phyloP scores from a whole-genome alignment of 2,113 vertebrate genomes.

The Suncus etruscus region DNA sequence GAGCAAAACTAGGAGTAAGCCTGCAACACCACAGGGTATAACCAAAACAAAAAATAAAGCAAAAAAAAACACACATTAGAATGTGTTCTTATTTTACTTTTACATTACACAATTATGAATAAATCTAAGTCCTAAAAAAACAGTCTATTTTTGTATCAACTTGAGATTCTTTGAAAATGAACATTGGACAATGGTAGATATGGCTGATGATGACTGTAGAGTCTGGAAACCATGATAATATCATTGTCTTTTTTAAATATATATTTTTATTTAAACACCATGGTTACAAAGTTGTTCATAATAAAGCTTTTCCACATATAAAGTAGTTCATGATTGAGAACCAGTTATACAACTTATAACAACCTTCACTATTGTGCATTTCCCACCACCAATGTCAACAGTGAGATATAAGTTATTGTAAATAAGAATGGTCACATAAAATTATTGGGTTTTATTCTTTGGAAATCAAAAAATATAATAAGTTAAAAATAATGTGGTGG shows the following conservation, averaged over 20 bases:
- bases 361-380: too few species aligned
- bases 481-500: background rate
- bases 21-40: too few species aligned
- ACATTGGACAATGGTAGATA: background rate
- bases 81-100: slow-evolving; percentile 9
- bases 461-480: background rate
- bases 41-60: too few species aligned
- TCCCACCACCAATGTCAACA: too few species aligned
- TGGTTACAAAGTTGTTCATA: too few species aligned
- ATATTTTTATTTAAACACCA: too few species aligned
- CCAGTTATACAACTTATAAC: too few species aligned
- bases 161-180: slow-evolving; percentile 17
- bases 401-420: slow-evolving; percentile 7
- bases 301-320: too few species aligned
- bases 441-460: background rate
- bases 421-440: background rate
- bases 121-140: background rate
- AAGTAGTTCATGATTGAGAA: too few species aligned
- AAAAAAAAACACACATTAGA: background rate
- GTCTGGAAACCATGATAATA: background rate
- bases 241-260: background rate
- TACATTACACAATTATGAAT: background rate
- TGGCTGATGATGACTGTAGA: background rate
- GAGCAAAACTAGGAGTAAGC: too few species aligned
- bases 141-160: background rate